A percentile compares a stretch with the other conserved stretches of the same genome.
Conservation (phyloP, 1,140 invertebrate species). For the Drosophila ambigua region DNA sequence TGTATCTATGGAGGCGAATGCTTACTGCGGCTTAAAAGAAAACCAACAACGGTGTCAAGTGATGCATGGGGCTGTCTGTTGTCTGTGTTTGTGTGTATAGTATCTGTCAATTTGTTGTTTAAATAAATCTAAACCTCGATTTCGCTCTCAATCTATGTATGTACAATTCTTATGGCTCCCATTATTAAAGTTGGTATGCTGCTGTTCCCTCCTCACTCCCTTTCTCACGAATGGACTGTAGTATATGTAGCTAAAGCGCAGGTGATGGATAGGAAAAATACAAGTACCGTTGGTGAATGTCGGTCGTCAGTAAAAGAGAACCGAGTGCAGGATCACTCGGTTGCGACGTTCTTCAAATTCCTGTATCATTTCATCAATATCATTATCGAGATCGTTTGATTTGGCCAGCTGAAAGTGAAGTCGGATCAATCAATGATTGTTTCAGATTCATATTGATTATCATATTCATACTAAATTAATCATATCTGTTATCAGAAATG, state of each 20-base stretch:
- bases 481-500: constrained; percentile 98
- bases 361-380: constrained; percentile 98
- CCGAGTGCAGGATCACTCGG: constrained; percentile 95
- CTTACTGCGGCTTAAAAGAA: too few species aligned
- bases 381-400: constrained; percentile 98
- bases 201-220: background rate
- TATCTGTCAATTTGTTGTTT: constrained; percentile 5
- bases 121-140: too few species aligned
- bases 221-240: background rate
- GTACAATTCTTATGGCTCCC: constrained; percentile 2
- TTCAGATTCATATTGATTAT: background rate
- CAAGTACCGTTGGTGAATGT: constrained; percentile 30
- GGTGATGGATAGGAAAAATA: constrained; percentile 33
- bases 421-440: background rate
- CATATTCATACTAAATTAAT: constrained; percentile 89
- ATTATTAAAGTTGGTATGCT: constrained; percentile 4
- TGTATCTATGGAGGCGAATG: background rate
- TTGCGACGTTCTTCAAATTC: constrained; percentile 97
- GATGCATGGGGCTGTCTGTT: too few species aligned
- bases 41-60: too few species aligned
- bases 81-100: constrained; percentile 9
- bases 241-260: constrained; percentile 16
- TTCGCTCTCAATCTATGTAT: constrained; percentile 12
- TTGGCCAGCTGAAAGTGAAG: constrained; percentile 90
- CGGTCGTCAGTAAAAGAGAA: constrained; percentile 93